Base-by-base conservation (phyloP, 1,140 invertebrate species). In the Pteromalus puparum region DNA sequence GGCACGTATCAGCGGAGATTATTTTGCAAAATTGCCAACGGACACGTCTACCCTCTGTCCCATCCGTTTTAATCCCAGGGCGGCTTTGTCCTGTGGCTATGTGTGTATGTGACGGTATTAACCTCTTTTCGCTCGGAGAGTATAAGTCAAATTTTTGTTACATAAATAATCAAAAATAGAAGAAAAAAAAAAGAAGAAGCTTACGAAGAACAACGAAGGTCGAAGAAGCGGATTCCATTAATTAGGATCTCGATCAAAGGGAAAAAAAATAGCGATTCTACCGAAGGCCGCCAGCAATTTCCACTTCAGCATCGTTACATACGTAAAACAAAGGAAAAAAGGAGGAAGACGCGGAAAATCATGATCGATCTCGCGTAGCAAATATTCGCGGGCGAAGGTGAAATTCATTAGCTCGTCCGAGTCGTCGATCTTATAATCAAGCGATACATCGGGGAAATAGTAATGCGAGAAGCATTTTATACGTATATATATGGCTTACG, bases 401-500 rank as follows among this genome's bases (percentile, higher is more conserved):
- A 83, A 83, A 78, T 70, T 48, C 38, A 83, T 78, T 77, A 48
- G 9, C 21, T 9, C 15, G n/a, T 24, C 5, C 21, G 70, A 76
- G 9, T 76, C 34, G 65, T 76, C 73, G 72, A 76, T 82, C 81
- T 65, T 74, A 38, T 61, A 81, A 81, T 81, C 68, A 24, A 53
- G 42, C 72, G 79, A 61, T 65, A 38, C 68, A 74, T 74, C 70
- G 15, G 28, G 6, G 5, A 4, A 53, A 53, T 18, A 15, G 18
- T 53, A 61, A 61, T 61, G 21, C 6, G 18, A 61, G 21, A 61
- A 61, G 53, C 46, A 12, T 48, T 13, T 5, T 7, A n/a, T n/a
- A 53, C 21, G 1, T 7, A 18, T 18, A 18, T 5, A 53, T 53
- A 1, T 4, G 18, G 2, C 53, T 53, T 53, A 53, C 15, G 21